Evolutionary conservation across 2,888 invertebrate genomes (phyloP), one percentile per base, ranked within the genome.

Genomic region (Ochropacha duplaris): DNA sequence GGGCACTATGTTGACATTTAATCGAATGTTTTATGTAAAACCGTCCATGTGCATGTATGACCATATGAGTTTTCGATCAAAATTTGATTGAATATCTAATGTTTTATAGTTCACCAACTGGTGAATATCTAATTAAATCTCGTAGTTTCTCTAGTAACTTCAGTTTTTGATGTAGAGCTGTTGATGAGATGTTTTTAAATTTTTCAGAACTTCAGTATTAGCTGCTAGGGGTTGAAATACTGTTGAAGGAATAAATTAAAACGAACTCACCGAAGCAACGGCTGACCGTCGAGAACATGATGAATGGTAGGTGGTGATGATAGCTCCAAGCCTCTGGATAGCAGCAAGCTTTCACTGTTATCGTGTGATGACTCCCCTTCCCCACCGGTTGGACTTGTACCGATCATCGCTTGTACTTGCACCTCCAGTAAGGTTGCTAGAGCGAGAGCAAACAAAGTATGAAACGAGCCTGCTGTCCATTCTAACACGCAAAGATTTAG

Each of bases 311-410:
- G 96, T 0, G 97, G 95, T 60, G 97, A 96, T 44, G 96, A 96
- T 14, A 99, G 93, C 12, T 98, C 98, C 69, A 99, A 95, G 22
- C 99, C 99, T 78, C 98, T 96, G 11, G 97, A 96, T 14, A 99
- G 94, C 50, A 99, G 92, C 6, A 95, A 88, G 22, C 96, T 95
- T 87, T 97, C 97, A 61, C 93, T 93, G 57, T 78, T 71, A 54
- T 90, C 88, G 16, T 78, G 72, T 0, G 72, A 56, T 0, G 66
- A 56, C 22, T 81, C 80, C 5, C 66, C 69, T 16, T 85, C 84
- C 0, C 66, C 78, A 1, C 75, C 76, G 0, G 73, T 61, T 3
- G 78, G 73, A 31, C 74, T 80, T 34, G 67, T 60, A 3, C 76
- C 79, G 62, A 71, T 68, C 72, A 81, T 76, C 3, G 85, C 81